Evolutionary conservation across 2,797 vertebrate species (phyloP), one percentile per base, ranked within the genome.

Genomic region (Poecile montanus): DNA sequence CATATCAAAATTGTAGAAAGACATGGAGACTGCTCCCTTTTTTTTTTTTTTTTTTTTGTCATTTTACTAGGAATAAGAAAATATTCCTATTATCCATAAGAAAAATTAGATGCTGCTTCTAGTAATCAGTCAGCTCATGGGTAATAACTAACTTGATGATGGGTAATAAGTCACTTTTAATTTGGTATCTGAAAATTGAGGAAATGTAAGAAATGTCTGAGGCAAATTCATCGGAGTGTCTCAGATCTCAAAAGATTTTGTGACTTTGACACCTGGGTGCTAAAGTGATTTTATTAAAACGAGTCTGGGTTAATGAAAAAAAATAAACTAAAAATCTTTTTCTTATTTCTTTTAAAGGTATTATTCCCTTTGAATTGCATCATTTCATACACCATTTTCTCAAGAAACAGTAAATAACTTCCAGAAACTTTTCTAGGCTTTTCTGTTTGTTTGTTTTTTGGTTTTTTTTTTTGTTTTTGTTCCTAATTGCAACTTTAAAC

Each of bases 21-120:
- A 38, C 5, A 38, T 2, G 13, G 3, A 42, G 34, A 45, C 6
- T 50, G 29, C 6, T 16, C 5, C 1, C 1, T 6, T 17, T 45
- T 57, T 47, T 21, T 25, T 60, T 19, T 5, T 13, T 45, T 34
- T 26, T 13, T 58, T 58, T 34, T 61, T 36, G 13, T 40, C 13
- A 40, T 40, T 40, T 40, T 40, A 40, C 44, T 48, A 68, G 25
- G 18, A 67, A 58, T 42, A 54, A 32, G 6, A 78, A 76, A 34
- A 40, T 72, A 57, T 56, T 90, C 13, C 3, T 67, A 14, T 40
- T 38, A 32, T 29, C 9, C 12, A 21, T 53, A 7, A 29, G 26
- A 63, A 85, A 40, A n/a, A 3, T 3, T 16, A 68, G 22, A 29
- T 50, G 3, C 3, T 65, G 1, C 30, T 67, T 58, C 19, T 48